Evolutionary conservation across 2,888 invertebrate species (phyloP), one percentile per base, ranked within the genome.

Genomic region (Gryllus longicercus): DNA sequence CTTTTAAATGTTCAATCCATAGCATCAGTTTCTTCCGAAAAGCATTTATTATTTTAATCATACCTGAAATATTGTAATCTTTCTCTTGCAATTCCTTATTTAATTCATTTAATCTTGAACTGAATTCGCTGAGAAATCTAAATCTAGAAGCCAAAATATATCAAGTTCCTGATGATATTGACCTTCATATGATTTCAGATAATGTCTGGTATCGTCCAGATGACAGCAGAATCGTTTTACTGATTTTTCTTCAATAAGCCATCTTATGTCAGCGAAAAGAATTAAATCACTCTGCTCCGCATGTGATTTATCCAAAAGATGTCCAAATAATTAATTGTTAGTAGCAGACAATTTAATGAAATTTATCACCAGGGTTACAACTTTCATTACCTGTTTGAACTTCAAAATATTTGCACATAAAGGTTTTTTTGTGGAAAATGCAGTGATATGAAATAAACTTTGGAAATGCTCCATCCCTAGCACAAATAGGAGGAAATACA

Each of bases 391-490:
- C 50, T 77, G 50, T n/a, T 81, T 74, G 74, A 81, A 81, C 25
- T 74, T 77, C 75, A 78, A 77, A 78, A 74, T 75, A 25, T 81
- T 79, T n/a, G 74, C 79, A 75, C 81, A 79, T 75, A 79, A 75
- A 50, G 51, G 51, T 78, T 81, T 75, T 75, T 75, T 81, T 51
- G 23, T 79, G 63, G 75, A 79, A 79, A 79, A 80, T 63, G 78
- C 4, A 77, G 75, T 23, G 83, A 82, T 83, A 76, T 78, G 81
- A 50, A 80, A 80, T 16, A 50, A 76, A 49, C 12, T 21, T 11
- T 79, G 51, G 11, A 38, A 77, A 25, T 23, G 14, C 11, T 18
- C 25, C 2, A 77, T 25, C 11, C 50, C 51, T 74, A 75, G 2
- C 76, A 49, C 49, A 50, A 75, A 79, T 12, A 79, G 14, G 21